Base-by-base conservation (phyloP, 1,140 invertebrate species). In the Harpegnathos saltator region DNA sequence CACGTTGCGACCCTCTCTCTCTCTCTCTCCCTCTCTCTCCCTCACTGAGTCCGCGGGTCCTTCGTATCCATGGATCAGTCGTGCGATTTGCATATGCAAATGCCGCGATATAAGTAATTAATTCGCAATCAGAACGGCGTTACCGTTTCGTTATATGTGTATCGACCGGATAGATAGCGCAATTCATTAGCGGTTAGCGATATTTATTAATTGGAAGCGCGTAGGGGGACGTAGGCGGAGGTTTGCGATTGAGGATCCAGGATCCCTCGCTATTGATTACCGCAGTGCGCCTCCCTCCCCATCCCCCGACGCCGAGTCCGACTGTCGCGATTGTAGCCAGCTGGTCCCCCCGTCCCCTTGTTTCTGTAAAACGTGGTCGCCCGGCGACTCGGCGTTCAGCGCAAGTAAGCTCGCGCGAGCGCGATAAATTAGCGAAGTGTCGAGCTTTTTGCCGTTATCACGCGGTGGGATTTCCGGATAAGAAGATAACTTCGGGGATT, bases 61-160 rank as follows among this genome's bases (percentile, higher is more conserved):
- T 81, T 78, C 82, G 69, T 89, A 83, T 89, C 88, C 85, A 77
- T 66, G 59, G 63, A 58, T 83, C 84, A 71, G 77, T 58, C 24
- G 48, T 58, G 9, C 78, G 62, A 92, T 93, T 93, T 93, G 90
- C 92, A 94, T 93, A 94, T 94, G 93, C 91, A 93, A 93, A 94
- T 93, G 22, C 50, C 26, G 72, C 83, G 91, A 93, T 94, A 93
- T 91, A 93, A 93, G 92, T 93, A 94, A 93, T 94, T 94, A 93
- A 93, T 94, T 94, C 88, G 91, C 91, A 92, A 93, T 93, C 91
- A 92, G 90, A 63, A 88, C 81, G 85, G 89, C 83, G 84, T 87
- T 90, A 89, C 85, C 87, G 86, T 88, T 84, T 85, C 85, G 87
- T 89, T 90, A 89, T 89, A 85, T 83, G 88, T 77, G 69, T 77